Percentiles rank a stretch among this genome's conserved stretches.
Conservation (phyloP, 1,140 invertebrate genomes). For the Eulimnadia texana region DNA sequence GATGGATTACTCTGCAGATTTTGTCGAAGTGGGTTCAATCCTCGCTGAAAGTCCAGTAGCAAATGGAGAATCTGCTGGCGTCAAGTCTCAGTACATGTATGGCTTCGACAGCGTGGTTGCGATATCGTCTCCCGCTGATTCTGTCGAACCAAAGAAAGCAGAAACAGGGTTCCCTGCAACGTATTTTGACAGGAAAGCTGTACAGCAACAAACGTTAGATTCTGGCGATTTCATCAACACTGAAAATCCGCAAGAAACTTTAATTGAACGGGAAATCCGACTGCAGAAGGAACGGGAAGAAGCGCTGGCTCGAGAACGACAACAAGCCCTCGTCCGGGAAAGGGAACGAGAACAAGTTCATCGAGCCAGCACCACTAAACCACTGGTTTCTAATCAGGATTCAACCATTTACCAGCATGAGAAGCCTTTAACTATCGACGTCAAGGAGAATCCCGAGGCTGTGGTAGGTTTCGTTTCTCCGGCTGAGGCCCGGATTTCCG, state of each 20-base stretch:
- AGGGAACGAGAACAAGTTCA: background rate
- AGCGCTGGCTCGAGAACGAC: constrained; percentile 23
- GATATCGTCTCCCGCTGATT: background rate
- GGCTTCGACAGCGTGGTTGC: background rate
- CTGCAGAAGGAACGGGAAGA: constrained; percentile 30
- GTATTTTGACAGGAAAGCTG: too few relatives aligned
- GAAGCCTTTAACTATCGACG: background rate
- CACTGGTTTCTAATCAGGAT: too few relatives aligned
- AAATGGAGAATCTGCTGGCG: background rate
- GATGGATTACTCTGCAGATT: background rate
- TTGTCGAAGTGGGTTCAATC: background rate
- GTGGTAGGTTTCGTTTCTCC: background rate
- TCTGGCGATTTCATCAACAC: background rate
- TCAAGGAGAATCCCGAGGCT: background rate
- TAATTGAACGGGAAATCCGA: constrained; percentile 31
- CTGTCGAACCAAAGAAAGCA: background rate
- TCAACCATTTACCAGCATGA: too few relatives aligned
- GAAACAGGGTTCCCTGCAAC: background rate
- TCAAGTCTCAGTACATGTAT: background rate
- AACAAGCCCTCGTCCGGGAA: constrained; percentile 13
- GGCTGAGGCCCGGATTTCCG: constrained; percentile 12
- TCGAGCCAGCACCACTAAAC: too few relatives aligned
- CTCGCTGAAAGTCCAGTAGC: background rate
- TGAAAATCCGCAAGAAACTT: constrained; percentile 23
- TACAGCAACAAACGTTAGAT: too few relatives aligned